Evolutionary conservation across 2,888 invertebrate species (phyloP).

Genomic region (Pollenia labialis): DNA sequence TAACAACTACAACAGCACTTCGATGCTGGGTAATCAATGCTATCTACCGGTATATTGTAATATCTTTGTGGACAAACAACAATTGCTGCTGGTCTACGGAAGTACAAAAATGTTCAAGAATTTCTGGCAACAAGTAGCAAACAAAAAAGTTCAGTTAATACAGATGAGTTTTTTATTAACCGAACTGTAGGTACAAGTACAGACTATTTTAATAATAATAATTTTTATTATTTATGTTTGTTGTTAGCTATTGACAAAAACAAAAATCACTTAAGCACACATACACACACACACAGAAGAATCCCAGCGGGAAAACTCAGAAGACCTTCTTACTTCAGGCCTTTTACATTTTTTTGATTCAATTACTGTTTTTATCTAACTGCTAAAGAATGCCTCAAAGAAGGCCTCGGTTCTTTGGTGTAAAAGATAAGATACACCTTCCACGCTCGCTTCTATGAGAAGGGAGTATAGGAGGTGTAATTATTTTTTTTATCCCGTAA

Average conservation of each 20-base stretch:
- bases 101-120: slow-evolving; percentile 18
- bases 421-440: too few relatives aligned
- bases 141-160: slow-evolving; percentile 16
- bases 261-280: too few relatives aligned
- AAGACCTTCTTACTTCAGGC: too few relatives aligned
- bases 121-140: slow-evolving; percentile 15
- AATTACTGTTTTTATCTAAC: too few relatives aligned
- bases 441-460: too few relatives aligned
- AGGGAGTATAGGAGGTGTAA: too few relatives aligned
- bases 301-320: too few relatives aligned
- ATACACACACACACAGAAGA: slow-evolving; percentile 13
- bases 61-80: background rate
- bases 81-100: background rate
- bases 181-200: background rate
- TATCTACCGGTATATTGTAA: background rate
- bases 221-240: background rate
- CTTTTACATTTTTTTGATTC: too few relatives aligned
- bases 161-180: background rate
- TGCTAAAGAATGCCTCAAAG: too few relatives aligned
- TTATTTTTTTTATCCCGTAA: too few relatives aligned
- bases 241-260: background rate
- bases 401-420: too few relatives aligned
- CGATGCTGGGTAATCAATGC: background rate
- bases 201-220: slow-evolving; percentile 23
- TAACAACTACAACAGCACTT: background rate